Base-by-base conservation (phyloP, 2,797 vertebrate species). In the Octomys mimax region DNA sequence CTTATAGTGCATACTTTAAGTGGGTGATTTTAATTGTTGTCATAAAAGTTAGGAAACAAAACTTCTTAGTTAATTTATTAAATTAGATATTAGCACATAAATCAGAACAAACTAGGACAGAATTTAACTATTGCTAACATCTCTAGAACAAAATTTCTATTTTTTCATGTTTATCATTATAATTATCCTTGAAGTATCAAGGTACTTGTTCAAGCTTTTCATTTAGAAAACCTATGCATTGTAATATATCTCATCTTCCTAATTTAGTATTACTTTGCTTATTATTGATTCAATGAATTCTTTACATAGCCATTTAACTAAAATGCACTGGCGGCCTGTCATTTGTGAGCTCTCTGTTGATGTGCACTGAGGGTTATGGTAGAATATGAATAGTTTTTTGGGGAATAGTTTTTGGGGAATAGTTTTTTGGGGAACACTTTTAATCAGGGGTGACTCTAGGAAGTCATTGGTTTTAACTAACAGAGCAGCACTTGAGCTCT, bases 381-480 rank as follows among this genome's bases (percentile, higher is more conserved):
- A 39, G 31, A 91, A 92, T 71, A 52, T 52, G 75, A 84, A 54
- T 57, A 68, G 28, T 82, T 87, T 91, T 82, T 39, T 77, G 95
- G 73, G 68, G 28, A 88, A 92, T n/a, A n/a, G n/a, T n/a, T n/a
- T n/a, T n/a, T n/a, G n/a, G n/a, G n/a, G 75, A 84, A 54, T 57
- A 68, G 28, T 82, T 87, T 91, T 82, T 39, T 77, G 95, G 73
- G 68, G 28, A 88, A 92, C 0, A 77, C 5, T 77, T 92, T 94
- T 71, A 10, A 85, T 89, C 46, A 64, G 86, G 81, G 26, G 54
- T 64, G 75, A n/a, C 18, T 86, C 16, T 83, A 62, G 82, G 39
- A 94, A 85, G 8, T 66, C 89, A 73, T 19, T 89, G 33, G n/a
- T 78, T 95, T 96, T 93, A 85, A 88, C 31, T 85, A 66, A 91